Evolutionary conservation across 2,113 vertebrate genomes (phyloP), one percentile per base, ranked within the genome.

Genomic region (Urocynchramus pylzowi): DNA sequence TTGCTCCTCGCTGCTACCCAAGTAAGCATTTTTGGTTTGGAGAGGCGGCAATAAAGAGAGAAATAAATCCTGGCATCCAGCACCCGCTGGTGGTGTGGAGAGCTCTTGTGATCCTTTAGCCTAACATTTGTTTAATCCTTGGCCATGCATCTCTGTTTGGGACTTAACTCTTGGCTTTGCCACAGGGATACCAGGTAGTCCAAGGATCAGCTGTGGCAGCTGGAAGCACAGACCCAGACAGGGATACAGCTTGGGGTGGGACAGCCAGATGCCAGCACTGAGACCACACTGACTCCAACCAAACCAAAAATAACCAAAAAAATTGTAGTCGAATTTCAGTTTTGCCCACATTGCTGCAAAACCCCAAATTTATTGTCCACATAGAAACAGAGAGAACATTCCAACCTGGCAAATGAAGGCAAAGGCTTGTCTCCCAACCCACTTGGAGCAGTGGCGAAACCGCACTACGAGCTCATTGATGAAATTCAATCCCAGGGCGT

Each of bases 351-450:
- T 8, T 69, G 54, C 23, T 56, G 37, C 35, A 75, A 81, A 77
- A 8, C 60, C 56, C 44, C 54, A 77, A n/a, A 47, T 35, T 44
- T 24, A 52, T 20, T 0, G 6, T 6, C 28, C 23, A 45, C 11
- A 19, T 0, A 47, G 16, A 78, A 70, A 30, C 7, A 45, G 47
- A 81, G 27, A 89, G 54, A 84, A 45, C 28, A 22, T 35, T 52
- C 97, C 94, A 77, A 98, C 98, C 98, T 98, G 98, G 75, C 98
- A 98, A 53, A 98, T 98, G 96, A 98, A 98, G 41, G 98, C 97
- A 69, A 98, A 98, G 28, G 98, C 98, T 73, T 98, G 98, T 91
- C 98, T 97, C 44, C 98, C 97, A 23, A 98, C 98, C 98, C 98
- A 98, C 96, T 98, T 98, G 37, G 98, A 80, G 74, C 98, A 97